Evolutionary conservation across 2,888 invertebrate genomes (phyloP), one percentile per base, ranked within the genome.

Genomic region (Melieria omissa): DNA sequence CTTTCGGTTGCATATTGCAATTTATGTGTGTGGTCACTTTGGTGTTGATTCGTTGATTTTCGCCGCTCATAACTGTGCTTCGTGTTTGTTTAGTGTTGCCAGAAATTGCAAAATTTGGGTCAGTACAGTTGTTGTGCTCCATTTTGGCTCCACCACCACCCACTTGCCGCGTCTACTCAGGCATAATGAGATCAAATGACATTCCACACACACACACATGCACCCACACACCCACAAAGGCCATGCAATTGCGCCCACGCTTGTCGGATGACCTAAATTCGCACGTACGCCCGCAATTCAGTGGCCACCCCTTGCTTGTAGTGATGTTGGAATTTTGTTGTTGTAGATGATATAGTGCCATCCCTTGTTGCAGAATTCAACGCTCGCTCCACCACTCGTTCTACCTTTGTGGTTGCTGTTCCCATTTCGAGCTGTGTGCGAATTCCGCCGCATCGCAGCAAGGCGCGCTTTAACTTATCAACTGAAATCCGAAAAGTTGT

Each of bases 191-290:
- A 8, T 8, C 42, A 54, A 44, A 7, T 29, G 44, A n/a, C 52
- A 5, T 52, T 12, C 16, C 9, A 16, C 65, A 46, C 41, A 57
- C n/a, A 7, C 49, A 66, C 5, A 29, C 52, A 46, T 49, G 67
- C 60, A 52, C 52, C 44, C 10, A 44, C 16, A 49, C 16, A 6
- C 14, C 12, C 3, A 10, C 60, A 61, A 49, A 10, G 58, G 5
- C 29, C 5, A 14, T 55, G 16, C 29, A n/a, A 9, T 29, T 58
- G 16, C 41, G 12, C 29, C 4, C 47, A 66, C 41, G 47, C 46
- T 61, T 60, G 67, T 52, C 60, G 60, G 60, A 67, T 67, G 67
- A 67, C 67, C 67, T 61, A 67, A 67, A 67, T 67, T 67, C 67
- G 44, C 61, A 52, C 44, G 49, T 49, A 10, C 10, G 52, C 67